Percentiles rank a stretch among this genome's conserved stretches.
These are phyloP conservation scores for Menura novaehollandiae DNA, from an alignment of 2,113 vertebrate genomes.

Conservation along the genomic window DNA sequence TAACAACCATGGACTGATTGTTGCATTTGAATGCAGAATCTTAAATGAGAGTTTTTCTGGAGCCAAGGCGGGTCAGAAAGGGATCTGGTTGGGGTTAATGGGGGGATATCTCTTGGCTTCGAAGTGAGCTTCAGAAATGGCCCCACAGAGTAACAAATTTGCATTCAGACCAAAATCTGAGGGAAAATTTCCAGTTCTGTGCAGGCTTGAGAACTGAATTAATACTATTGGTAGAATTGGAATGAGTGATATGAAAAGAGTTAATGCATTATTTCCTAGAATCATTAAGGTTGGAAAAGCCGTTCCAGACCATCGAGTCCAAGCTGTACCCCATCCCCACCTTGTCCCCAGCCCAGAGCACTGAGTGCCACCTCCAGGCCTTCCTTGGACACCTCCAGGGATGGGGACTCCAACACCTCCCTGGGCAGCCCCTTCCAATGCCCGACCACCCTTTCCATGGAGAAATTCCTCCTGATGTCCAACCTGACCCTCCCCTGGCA, in stretches of 20 bases:
- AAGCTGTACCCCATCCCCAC: rapidly evolving
- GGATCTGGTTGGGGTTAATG: neutral
- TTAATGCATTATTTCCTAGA: neutral
- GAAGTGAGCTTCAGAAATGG: neutral
- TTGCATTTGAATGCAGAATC: neutral
- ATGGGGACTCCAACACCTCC: neutral
- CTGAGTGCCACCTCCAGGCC: rapidly evolving
- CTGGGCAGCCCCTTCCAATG: neutral
- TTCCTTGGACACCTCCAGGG: neutral
- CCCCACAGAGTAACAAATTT: neutral
- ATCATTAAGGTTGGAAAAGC: neutral
- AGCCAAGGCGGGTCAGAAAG: neutral
- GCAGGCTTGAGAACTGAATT: neutral
- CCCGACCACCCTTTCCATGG: rapidly evolving
- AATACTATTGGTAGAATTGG: neutral
- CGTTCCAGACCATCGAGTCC: rapidly evolving
- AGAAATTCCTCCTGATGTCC: neutral
- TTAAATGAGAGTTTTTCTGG: neutral
- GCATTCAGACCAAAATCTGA: neutral
- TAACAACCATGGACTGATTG: neutral
- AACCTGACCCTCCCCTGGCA: neutral
- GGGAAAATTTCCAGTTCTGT: neutral
- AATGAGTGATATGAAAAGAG: neutral
- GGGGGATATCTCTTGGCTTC: neutral
- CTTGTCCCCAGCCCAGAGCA: neutral